Evolutionary conservation across 1,140 invertebrate species (phyloP).

Genomic region (Halesus radiatus): DNA sequence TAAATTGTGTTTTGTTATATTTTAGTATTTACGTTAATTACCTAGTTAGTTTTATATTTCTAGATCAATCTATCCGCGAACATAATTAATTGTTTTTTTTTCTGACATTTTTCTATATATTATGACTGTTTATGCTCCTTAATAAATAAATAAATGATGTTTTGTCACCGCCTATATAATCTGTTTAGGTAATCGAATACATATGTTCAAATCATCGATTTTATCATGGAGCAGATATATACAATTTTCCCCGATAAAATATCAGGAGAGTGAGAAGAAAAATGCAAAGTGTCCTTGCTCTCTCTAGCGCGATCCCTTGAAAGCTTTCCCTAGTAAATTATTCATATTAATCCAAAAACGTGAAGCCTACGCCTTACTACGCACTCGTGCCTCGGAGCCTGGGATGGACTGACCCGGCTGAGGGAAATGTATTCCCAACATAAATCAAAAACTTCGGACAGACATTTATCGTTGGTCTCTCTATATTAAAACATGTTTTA

Average conservation of each 20-base stretch:
- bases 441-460: not conserved
- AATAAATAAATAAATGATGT: too few relatives aligned
- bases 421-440: not conserved
- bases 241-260: constrained; percentile 22
- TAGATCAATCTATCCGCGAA: too few relatives aligned
- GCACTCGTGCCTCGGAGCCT: not conserved
- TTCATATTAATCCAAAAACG: constrained; percentile 36
- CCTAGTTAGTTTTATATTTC: too few relatives aligned
- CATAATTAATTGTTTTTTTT: too few relatives aligned
- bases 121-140: too few relatives aligned
- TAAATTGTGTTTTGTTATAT: too few relatives aligned
- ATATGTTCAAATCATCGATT: not conserved
- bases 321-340: constrained; percentile 32
- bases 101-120: too few relatives aligned
- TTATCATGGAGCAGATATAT: not conserved
- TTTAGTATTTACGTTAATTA: too few relatives aligned
- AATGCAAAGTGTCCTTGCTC: constrained; percentile 6
- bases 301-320: constrained; percentile 16
- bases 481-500: too few relatives aligned
- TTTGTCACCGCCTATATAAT: too few relatives aligned
- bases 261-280: constrained; percentile 19
- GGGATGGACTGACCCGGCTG: not conserved
- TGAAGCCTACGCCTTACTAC: not conserved
- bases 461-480: not conserved
- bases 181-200: too few relatives aligned